Evolutionary conservation across 1,140 invertebrate species (phyloP).

Genomic region (Mylabris phalerata): DNA sequence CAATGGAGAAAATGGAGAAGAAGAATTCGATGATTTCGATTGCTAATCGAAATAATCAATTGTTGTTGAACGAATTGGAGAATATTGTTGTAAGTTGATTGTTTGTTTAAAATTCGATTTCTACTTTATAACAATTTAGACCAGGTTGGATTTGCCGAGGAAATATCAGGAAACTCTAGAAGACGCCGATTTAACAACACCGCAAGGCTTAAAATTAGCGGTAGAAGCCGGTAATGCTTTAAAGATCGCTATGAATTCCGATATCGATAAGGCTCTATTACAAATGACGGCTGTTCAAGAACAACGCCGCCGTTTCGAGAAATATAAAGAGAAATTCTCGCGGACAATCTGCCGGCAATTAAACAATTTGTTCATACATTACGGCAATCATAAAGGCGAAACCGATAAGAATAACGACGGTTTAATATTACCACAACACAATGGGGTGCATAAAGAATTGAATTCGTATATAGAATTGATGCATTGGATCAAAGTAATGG

Average conservation of each 20-base stretch:
- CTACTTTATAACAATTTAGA: constrained; percentile 37
- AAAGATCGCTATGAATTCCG: constrained; percentile 67
- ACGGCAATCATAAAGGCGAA: constrained; percentile 57
- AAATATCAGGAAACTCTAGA: constrained; percentile 60
- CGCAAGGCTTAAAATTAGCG: constrained; percentile 68
- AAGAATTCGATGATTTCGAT: constrained; percentile 86
- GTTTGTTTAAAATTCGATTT: constrained; percentile 14
- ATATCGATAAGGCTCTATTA: constrained; percentile 56
- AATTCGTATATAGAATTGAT: constrained; percentile 81
- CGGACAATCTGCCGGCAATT: constrained; percentile 76
- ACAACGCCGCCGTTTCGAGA: constrained; percentile 78
- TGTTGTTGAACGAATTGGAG: constrained; percentile 71
- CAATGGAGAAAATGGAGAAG: constrained; percentile 85
- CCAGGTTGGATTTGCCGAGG: constrained; percentile 66
- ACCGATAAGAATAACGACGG: constrained; percentile 45
- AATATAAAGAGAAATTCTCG: constrained; percentile 78
- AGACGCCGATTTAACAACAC: constrained; percentile 52
- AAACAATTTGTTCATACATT: constrained; percentile 90
- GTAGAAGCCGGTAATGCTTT: constrained; percentile 73
- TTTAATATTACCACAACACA: constrained; percentile 69
- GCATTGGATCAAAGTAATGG: constrained; percentile 70
- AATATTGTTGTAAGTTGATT: constrained; percentile 61
- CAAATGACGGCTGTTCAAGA: constrained; percentile 79
- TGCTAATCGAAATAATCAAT: constrained; percentile 76
- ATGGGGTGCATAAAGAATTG: constrained; percentile 74